Percentiles rank a stretch among this genome's conserved stretches.
Conservation (phyloP, 2,888 invertebrate genomes). For the Brachypalpus laphriformis region DNA sequence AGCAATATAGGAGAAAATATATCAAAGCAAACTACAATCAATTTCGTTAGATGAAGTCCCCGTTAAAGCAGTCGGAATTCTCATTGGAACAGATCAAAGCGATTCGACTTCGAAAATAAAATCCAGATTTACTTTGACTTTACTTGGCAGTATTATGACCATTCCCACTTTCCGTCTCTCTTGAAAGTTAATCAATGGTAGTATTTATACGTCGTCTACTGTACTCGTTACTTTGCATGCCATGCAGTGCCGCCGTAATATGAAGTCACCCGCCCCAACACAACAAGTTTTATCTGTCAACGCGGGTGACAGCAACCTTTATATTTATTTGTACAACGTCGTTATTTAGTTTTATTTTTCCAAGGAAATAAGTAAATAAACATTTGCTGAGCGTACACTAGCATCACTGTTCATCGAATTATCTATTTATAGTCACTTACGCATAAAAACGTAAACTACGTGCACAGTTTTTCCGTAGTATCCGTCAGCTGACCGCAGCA, state of each 20-base stretch:
- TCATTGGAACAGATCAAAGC: no score
- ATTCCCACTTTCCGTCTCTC: background rate
- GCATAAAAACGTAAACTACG: background rate
- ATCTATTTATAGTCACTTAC: background rate
- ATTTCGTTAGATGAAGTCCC: no score
- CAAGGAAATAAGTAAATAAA: slow-evolving; percentile 26
- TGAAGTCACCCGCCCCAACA: background rate
- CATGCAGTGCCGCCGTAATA: background rate
- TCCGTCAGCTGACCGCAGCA: background rate
- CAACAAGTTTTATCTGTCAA: background rate
- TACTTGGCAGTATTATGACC: no score
- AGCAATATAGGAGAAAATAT: no score
- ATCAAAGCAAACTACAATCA: no score
- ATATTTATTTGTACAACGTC: slow-evolving; percentile 8
- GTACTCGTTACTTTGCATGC: background rate
- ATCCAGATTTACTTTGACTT: background rate
- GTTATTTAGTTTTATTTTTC: slow-evolving; percentile 26
- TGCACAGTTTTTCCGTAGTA: background rate
- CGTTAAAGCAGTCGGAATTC: no score
- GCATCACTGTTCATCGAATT: background rate
- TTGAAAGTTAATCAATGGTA: background rate
- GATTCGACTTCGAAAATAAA: no score
- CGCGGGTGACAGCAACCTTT: slow-evolving; percentile 15
- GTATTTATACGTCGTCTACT: background rate
- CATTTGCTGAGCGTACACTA: background rate